Evolutionary conservation across 2,888 invertebrate species (phyloP).

Genomic region (Rambutsinella grinnellia): DNA sequence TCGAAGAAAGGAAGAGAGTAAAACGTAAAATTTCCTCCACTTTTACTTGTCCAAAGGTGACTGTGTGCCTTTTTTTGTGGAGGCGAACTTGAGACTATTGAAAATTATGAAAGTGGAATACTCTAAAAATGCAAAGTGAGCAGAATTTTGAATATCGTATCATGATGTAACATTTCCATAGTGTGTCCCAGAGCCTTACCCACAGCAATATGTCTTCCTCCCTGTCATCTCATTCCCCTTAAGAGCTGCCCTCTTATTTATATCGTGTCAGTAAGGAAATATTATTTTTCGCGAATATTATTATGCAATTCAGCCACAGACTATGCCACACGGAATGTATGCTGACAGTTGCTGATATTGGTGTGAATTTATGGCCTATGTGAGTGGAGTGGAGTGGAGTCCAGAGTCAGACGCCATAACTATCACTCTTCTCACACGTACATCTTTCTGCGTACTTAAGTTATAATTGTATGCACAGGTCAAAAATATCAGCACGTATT

Average conservation of each 20-base stretch:
- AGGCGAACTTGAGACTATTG: neutral
- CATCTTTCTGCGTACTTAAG: neutral
- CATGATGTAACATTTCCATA: neutral
- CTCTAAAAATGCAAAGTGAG: neutral
- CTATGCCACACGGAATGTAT: constrained; percentile 13
- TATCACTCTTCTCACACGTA: neutral
- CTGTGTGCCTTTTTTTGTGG: neutral
- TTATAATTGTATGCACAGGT: neutral
- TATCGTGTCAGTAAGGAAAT: constrained; percentile 27
- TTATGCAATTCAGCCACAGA: constrained; percentile 25
- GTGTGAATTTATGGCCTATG: constrained; percentile 38
- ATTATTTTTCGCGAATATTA: constrained; percentile 40
- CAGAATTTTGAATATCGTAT: neutral
- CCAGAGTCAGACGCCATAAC: constrained; percentile 32
- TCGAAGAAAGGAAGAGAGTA: too few relatives aligned
- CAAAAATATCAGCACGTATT: neutral
- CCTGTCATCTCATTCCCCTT: constrained; percentile 25
- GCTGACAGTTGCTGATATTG: constrained; percentile 45
- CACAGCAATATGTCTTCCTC: constrained; percentile 37
- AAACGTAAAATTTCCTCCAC: too few relatives aligned
- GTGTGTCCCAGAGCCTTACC: neutral
- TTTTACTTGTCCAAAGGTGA: neutral
- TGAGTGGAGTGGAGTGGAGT: constrained; percentile 9
- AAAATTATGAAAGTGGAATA: constrained; percentile 3
- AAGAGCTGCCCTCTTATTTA: neutral